A percentile compares a stretch with the other conserved stretches of the same genome.
Evolutionary conservation across 2,888 invertebrate species (phyloP).

Genomic region (Eristalis intricaria): DNA sequence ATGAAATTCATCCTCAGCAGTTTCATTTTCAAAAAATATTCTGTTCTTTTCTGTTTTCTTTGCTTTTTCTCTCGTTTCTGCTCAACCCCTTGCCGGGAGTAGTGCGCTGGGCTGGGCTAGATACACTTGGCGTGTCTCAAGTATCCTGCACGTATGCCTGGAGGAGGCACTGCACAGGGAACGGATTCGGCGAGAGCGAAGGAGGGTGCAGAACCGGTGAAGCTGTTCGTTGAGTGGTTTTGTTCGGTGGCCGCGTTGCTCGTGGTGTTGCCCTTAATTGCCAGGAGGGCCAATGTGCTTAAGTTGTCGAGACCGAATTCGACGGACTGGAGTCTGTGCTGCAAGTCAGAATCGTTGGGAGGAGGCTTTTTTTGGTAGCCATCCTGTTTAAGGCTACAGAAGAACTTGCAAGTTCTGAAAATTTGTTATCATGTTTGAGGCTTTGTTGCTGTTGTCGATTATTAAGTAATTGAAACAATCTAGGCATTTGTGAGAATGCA

Average conservation of each 20-base stretch:
- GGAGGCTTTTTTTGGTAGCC: not conserved
- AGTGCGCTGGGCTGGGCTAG: not conserved
- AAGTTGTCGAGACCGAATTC: not conserved
- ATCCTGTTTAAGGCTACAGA: not conserved
- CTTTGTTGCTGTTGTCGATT: too few relatives aligned
- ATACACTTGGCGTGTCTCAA: not conserved
- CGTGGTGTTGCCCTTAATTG: conserved; percentile 3
- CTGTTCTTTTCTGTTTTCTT: not conserved
- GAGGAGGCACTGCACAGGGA: not conserved
- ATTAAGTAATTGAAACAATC: too few relatives aligned
- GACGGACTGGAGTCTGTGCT: not conserved
- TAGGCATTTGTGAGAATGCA: too few relatives aligned
- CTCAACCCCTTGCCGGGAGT: not conserved
- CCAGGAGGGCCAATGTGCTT: not conserved
- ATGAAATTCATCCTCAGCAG: conserved; percentile 62
- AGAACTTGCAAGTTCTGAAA: too few relatives aligned
- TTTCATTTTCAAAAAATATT: conserved; percentile 43
- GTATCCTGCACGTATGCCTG: not conserved
- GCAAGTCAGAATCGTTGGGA: not conserved
- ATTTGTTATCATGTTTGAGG: too few relatives aligned
- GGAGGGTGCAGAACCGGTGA: not conserved
- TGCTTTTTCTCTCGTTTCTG: not conserved
- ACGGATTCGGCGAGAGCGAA: not conserved
- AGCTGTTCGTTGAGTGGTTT: not conserved
- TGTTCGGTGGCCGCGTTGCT: not conserved